phyloP scores from a whole-genome alignment of 2,113 vertebrate genomes.

The Prietella phreatophila region DNA sequence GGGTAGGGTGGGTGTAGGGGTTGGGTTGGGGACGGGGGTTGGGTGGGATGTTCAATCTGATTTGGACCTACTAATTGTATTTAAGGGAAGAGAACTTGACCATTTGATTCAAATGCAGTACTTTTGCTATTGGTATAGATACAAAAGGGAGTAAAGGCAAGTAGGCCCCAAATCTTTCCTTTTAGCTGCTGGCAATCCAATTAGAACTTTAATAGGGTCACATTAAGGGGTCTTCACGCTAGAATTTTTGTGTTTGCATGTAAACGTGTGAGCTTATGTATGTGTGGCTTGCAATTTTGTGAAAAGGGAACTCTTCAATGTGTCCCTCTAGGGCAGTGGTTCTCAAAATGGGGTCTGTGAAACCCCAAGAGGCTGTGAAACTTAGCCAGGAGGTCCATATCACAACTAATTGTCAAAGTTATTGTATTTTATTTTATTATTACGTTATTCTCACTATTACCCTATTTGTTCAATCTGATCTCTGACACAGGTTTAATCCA shows the following conservation, averaged over 20 bases:
- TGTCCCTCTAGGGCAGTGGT: not conserved
- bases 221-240: slow-evolving; percentile 87
- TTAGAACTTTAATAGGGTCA: slow-evolving; percentile 93
- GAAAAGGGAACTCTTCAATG: not conserved
- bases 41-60: slow-evolving; percentile 73
- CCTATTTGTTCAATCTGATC: too few relatives aligned
- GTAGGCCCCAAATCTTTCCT: slow-evolving; percentile 72
- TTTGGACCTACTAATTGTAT: slow-evolving; percentile 69
- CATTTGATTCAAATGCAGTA: slow-evolving; percentile 64
- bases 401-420: not conserved
- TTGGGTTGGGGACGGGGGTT: slow-evolving; percentile 6
- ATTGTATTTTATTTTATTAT: not conserved
- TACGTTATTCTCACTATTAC: not conserved
- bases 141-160: slow-evolving; percentile 67
- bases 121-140: slow-evolving; percentile 66
- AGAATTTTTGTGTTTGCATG: slow-evolving; percentile 51
- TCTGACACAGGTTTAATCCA: too few relatives aligned
- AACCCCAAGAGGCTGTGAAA: not conserved
- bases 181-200: slow-evolving; percentile 83
- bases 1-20: not conserved
- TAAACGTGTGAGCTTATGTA: slow-evolving; percentile 4
- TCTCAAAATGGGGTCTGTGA: not conserved
- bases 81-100: slow-evolving; percentile 64
- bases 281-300: not conserved
- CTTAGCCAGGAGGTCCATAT: not conserved